A percentile compares a stretch with the other conserved stretches of the same genome.
Evolutionary conservation across 2,888 invertebrate genomes (phyloP).

Genomic region (Lycophotia porphyrea): DNA sequence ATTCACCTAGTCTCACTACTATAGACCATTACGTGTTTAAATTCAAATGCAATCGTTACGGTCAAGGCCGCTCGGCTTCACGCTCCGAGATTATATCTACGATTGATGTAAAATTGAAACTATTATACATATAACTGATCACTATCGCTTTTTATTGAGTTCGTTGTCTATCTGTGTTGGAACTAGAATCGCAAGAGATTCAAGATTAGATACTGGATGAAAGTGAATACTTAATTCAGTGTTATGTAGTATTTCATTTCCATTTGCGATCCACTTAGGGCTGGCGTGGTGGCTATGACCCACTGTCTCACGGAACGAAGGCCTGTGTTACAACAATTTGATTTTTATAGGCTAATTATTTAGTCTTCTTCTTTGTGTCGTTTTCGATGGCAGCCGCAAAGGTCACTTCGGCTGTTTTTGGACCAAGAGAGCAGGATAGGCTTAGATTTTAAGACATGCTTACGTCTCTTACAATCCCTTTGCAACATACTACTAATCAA

Average conservation of each 20-base stretch:
- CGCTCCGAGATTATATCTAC: constrained; percentile 52
- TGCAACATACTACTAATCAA: neutral
- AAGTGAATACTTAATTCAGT: constrained; percentile 11
- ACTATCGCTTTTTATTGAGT: constrained; percentile 49
- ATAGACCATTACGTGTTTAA: constrained; percentile 13
- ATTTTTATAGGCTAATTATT: neutral
- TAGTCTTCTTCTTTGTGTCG: neutral
- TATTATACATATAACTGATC: constrained; percentile 41
- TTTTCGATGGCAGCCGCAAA: neutral
- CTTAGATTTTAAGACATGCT: neutral
- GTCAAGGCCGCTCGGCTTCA: constrained; percentile 60
- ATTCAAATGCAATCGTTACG: constrained; percentile 46
- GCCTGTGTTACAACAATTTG: neutral
- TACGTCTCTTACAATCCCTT: neutral
- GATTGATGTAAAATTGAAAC: constrained; percentile 48
- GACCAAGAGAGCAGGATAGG: neutral
- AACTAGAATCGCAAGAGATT: neutral
- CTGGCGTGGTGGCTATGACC: neutral
- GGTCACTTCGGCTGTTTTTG: neutral
- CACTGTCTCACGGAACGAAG: neutral
- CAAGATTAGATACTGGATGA: neutral
- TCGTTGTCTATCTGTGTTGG: constrained; percentile 21
- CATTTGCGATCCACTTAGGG: neutral
- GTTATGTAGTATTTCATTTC: neutral
- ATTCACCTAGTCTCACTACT: constrained; percentile 12